A percentile compares a stretch with the other conserved stretches of the same genome.
These are phyloP conservation scores for Polyommatus icarus DNA, from an alignment of 2,888 invertebrate species.

Conservation along the genomic window DNA sequence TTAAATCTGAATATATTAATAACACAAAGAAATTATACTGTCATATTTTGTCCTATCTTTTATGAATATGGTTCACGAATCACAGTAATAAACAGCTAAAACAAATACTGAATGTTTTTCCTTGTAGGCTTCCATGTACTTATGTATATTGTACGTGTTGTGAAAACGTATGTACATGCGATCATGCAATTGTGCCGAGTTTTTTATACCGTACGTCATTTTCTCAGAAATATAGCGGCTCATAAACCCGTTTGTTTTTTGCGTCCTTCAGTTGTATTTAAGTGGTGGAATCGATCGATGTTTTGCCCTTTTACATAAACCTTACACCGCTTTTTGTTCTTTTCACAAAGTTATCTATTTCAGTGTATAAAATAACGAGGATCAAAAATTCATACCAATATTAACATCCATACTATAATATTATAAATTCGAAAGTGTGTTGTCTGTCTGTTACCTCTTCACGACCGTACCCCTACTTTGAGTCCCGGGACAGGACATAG, in stretches of 20 bases:
- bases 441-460: too few relatives aligned
- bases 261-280: neutral
- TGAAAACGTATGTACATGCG: neutral
- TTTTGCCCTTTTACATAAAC: neutral
- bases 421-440: too few relatives aligned
- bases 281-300: neutral
- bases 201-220: neutral
- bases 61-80: neutral
- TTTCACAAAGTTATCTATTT: neutral
- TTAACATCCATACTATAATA: too few relatives aligned
- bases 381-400: too few relatives aligned
- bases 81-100: neutral
- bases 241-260: neutral
- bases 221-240: neutral
- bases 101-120: slow-evolving; percentile 4
- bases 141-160: neutral
- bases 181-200: neutral
- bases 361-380: too few relatives aligned
- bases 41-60: neutral
- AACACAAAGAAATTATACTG: neutral
- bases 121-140: neutral
- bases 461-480: too few relatives aligned
- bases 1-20: neutral
- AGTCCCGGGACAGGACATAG: too few relatives aligned
- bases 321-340: neutral